These are phyloP conservation scores for Triplophysa tibetana DNA, from an alignment of 2,113 vertebrate genomes.

Conservation along the genomic window DNA sequence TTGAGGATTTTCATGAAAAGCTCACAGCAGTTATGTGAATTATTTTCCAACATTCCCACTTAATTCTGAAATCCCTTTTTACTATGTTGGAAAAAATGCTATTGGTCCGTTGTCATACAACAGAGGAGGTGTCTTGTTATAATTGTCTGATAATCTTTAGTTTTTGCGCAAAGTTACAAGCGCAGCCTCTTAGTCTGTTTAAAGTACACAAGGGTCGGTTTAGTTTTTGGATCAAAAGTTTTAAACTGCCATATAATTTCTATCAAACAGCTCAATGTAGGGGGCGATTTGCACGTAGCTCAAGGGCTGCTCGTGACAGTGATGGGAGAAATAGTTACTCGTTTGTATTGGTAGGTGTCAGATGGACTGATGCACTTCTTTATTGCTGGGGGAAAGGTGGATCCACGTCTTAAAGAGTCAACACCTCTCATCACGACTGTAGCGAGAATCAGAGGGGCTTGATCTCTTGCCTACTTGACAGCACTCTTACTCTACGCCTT, in stretches of 20 bases:
- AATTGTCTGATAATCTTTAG: background rate
- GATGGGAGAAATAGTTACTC: slow-evolving; percentile 64
- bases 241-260: too few relatives aligned
- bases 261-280: too few relatives aligned
- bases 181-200: too few relatives aligned
- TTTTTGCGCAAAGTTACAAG: too few relatives aligned
- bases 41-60: slow-evolving; percentile 37
- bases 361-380: slow-evolving; percentile 64
- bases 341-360: slow-evolving; percentile 65
- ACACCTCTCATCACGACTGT: slow-evolving; percentile 65
- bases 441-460: slow-evolving; percentile 57
- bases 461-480: slow-evolving; percentile 54
- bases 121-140: background rate
- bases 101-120: slow-evolving; percentile 10
- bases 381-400: slow-evolving; percentile 62
- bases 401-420: slow-evolving; percentile 59
- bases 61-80: slow-evolving; percentile 27
- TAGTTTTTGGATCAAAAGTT: too few relatives aligned
- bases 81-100: slow-evolving; percentile 17
- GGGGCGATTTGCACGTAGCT: too few relatives aligned
- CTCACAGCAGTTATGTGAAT: slow-evolving; percentile 38
- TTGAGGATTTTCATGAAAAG: slow-evolving; percentile 45
- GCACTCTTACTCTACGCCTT: slow-evolving; percentile 42
- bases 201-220: too few relatives aligned
- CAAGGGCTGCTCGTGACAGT: slow-evolving; percentile 42